Evolutionary conservation across 2,113 vertebrate species (phyloP).

Genomic region (western clawed frog (Xenopus tropicalis)): UCB_Xtro_10.0 CM004448.2:35312001-35312500

Average conservation of each 20-base stretch:
- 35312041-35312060: too few relatives aligned
- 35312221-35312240: conserved; percentile 10
- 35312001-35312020: too few relatives aligned
- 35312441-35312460: neutral
- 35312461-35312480: neutral
- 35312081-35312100: too few relatives aligned
- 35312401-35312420: neutral
- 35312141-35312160: too few relatives aligned
- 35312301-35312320: conserved; percentile 9
- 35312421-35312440: neutral
- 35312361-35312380: neutral
- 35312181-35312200: neutral
- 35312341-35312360: conserved; percentile 24
- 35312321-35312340: conserved; percentile 33
- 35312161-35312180: too few relatives aligned
- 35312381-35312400: neutral
- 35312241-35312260: conserved; percentile 10
- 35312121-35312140: too few relatives aligned
- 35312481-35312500: too few relatives aligned
- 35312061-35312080: too few relatives aligned
- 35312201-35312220: conserved; percentile 31
- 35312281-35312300: conserved; percentile 5
- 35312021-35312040: too few relatives aligned
- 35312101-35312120: too few relatives aligned
- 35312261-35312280: conserved; percentile 6